Evolutionary conservation across 2,797 vertebrate species (phyloP).

Genomic region (Xiphophorus birchmanni): DNA sequence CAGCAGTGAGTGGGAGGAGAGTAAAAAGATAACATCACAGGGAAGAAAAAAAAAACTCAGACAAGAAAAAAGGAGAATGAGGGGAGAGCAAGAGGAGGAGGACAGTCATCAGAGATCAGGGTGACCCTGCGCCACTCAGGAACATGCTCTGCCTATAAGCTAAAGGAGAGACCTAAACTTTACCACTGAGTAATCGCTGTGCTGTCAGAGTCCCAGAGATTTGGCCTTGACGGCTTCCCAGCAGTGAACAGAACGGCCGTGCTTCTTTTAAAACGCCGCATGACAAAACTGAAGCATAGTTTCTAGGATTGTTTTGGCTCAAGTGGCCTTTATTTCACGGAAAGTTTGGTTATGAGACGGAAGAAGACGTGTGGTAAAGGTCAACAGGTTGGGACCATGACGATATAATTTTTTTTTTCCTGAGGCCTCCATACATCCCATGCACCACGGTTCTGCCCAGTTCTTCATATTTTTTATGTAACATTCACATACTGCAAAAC

Average conservation of each 20-base stretch:
- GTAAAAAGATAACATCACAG: conserved; percentile 80
- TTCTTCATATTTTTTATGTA: neutral
- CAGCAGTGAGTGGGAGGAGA: conserved; percentile 78
- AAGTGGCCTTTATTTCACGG: no score
- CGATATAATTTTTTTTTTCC: no score
- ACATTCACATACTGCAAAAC: neutral
- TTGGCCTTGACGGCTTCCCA: conserved; percentile 58
- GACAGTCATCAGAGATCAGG: conserved; percentile 77
- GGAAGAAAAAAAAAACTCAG: conserved; percentile 48
- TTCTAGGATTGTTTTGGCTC: no score
- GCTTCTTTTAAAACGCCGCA: conserved; percentile 15
- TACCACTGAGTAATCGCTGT: conserved; percentile 61
- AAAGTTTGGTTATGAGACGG: no score
- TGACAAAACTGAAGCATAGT: conserved; percentile 27
- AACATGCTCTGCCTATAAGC: conserved; percentile 76
- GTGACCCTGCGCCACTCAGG: conserved; percentile 76
- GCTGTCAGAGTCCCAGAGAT: conserved; percentile 55
- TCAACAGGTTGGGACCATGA: no score
- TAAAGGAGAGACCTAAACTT: conserved; percentile 65
- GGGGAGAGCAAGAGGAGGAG: conserved; percentile 52
- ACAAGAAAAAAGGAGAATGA: conserved; percentile 64
- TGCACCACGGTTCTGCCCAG: no score
- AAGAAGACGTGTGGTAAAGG: no score
- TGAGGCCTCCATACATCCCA: no score
- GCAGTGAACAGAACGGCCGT: conserved; percentile 18